phyloP scores from a whole-genome alignment of 2,888 invertebrate genomes.

The Scaptodrosophila latifasciaeformis region DNA sequence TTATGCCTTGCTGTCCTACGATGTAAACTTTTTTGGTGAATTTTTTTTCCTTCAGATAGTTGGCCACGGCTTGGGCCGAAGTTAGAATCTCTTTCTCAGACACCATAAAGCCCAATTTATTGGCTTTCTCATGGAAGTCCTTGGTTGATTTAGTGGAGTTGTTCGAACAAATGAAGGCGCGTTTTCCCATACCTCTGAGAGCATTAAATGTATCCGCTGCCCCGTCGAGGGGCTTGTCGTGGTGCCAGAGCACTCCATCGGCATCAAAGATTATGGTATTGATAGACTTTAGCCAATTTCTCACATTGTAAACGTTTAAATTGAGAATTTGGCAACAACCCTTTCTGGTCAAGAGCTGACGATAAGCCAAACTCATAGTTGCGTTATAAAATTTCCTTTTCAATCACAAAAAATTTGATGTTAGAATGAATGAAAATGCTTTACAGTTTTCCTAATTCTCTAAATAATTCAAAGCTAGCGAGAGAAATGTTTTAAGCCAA shows the following conservation, averaged over 20 bases:
- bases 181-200: conserved; percentile 42
- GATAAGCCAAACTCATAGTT: conserved; percentile 20
- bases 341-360: no score
- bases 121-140: conserved; percentile 22
- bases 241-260: conserved; percentile 42
- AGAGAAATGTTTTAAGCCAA: no score
- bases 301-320: conserved; percentile 31
- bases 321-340: conserved; percentile 38
- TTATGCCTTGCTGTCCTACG: conserved; percentile 40
- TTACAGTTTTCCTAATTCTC: no score
- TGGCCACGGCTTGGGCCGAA: conserved; percentile 31
- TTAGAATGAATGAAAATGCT: no score
- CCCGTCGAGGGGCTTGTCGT: conserved; percentile 21
- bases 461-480: no score
- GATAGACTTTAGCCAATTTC: conserved; percentile 41
- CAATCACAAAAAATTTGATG: no score
- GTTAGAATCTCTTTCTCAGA: conserved; percentile 30
- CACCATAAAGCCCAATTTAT: conserved; percentile 31
- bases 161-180: conserved; percentile 43
- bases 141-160: conserved; percentile 27
- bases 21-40: conserved; percentile 40
- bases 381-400: neutral
- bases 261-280: conserved; percentile 43
- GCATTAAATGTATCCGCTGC: conserved; percentile 46
- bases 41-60: conserved; percentile 25